Evolutionary conservation across 2,888 invertebrate species (phyloP).

Genomic region (Standfussiana lucernea): DNA sequence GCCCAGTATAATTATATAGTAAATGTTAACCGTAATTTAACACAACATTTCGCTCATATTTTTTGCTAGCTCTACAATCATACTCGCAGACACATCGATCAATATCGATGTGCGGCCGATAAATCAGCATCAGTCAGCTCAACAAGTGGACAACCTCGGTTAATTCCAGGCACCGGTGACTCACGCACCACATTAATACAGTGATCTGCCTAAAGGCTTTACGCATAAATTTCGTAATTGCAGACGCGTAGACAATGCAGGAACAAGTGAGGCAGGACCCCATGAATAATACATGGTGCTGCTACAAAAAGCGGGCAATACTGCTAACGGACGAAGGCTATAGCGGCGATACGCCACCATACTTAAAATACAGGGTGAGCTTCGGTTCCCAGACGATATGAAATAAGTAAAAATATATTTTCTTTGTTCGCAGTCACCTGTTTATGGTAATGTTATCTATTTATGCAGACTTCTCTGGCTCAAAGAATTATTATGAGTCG

Average conservation of each 20-base stretch:
- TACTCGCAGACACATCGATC: conserved; percentile 84
- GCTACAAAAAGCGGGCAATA: conserved; percentile 79
- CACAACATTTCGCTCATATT: conserved; percentile 53
- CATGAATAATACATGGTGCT: conserved; percentile 85
- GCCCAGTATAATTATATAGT: conserved; percentile 49
- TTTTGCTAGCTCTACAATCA: conserved; percentile 69
- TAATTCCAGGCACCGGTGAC: conserved; percentile 79
- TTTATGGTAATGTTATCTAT: conserved; percentile 71
- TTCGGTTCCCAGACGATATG: conserved; percentile 72
- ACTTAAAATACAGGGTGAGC: conserved; percentile 77
- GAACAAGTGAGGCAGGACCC: conserved; percentile 84
- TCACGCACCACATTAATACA: conserved; percentile 80
- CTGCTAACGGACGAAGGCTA: conserved; percentile 75
- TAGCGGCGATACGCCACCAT: conserved; percentile 76
- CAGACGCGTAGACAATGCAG: conserved; percentile 87
- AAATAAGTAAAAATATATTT: conserved; percentile 69
- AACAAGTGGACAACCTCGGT: conserved; percentile 86
- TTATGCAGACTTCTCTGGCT: conserved; percentile 57
- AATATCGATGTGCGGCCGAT: conserved; percentile 83
- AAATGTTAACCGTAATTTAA: conserved; percentile 55
- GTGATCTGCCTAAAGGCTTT: conserved; percentile 86
- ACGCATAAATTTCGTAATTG: conserved; percentile 89
- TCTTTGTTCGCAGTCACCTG: conserved; percentile 71
- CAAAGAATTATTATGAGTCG: conserved; percentile 54
- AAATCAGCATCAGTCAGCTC: conserved; percentile 86